These are phyloP conservation scores for Lomographa bimaculata DNA, from an alignment of 2,888 invertebrate genomes.

Conservation along the genomic window DNA sequence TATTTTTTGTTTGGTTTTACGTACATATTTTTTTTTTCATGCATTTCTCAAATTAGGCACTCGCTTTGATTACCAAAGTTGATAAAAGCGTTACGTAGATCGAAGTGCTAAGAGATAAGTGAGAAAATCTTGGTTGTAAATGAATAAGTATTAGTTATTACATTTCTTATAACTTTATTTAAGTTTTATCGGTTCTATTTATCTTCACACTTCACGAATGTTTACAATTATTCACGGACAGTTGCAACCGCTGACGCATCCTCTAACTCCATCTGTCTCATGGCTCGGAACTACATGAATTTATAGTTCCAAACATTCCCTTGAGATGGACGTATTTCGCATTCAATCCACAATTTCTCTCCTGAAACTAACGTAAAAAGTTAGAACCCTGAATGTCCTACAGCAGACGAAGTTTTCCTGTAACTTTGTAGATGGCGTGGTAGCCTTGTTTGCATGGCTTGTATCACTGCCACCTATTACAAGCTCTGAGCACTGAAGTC, in stretches of 20 bases:
- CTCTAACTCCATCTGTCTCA: neutral
- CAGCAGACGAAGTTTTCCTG: neutral
- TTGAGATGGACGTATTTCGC: neutral
- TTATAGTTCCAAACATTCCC: neutral
- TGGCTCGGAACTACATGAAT: neutral
- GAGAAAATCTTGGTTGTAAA: no score
- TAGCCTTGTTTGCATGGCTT: neutral
- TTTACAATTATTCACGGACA: neutral
- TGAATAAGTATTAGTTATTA: no score
- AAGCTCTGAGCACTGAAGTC: conserved; percentile 5
- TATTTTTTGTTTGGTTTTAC: neutral
- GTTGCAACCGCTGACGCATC: neutral
- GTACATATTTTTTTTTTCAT: neutral
- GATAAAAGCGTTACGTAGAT: no score
- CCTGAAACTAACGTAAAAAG: no score
- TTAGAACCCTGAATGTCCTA: no score
- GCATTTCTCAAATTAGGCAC: no score
- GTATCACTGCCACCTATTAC: conserved; percentile 6
- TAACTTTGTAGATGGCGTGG: conserved; percentile 13
- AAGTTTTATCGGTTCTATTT: no score
- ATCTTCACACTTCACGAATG: no score
- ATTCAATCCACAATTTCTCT: neutral
- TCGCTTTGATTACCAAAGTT: no score
- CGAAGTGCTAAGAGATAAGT: no score
- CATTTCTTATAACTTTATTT: no score